These are phyloP conservation scores for Apis florea DNA, from an alignment of 1,140 invertebrate genomes.

Conservation along the genomic window DNA sequence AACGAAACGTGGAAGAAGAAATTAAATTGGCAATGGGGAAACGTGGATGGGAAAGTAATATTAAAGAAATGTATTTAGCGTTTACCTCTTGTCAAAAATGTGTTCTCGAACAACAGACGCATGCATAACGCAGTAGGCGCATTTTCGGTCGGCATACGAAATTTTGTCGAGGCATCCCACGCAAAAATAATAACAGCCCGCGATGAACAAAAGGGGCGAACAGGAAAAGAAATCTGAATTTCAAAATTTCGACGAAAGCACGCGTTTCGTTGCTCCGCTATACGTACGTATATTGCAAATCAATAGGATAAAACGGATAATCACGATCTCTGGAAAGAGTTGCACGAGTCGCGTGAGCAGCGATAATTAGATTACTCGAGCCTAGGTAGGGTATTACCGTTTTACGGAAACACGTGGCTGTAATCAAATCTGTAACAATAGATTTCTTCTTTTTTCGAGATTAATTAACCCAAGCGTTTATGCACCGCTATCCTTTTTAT, in stretches of 20 bases:
- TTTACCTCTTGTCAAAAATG: neutral
- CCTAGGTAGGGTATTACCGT: neutral
- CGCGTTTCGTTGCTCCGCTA: neutral
- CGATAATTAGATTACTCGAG: constrained; percentile 16
- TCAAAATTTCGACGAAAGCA: neutral
- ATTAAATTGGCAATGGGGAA: neutral
- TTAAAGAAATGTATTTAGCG: neutral
- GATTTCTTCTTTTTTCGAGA: neutral
- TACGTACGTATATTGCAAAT: neutral
- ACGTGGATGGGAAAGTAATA: neutral
- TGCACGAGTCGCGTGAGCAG: neutral
- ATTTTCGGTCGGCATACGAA: constrained; percentile 19
- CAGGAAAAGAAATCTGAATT: neutral
- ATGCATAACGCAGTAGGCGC: constrained; percentile 17
- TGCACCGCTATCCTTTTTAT: constrained; percentile 38
- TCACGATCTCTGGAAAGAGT: neutral
- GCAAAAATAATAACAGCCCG: neutral
- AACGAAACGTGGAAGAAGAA: neutral
- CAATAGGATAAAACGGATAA: neutral
- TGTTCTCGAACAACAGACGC: neutral
- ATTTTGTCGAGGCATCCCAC: constrained; percentile 15
- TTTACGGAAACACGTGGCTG: neutral
- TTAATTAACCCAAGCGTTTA: constrained; percentile 21
- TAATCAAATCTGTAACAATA: constrained; percentile 31
- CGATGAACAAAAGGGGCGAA: constrained; percentile 5